A percentile compares a stretch with the other conserved stretches of the same genome.
Conservation (phyloP, 2,113 vertebrate species). For the Camelus dromedarius region DNA sequence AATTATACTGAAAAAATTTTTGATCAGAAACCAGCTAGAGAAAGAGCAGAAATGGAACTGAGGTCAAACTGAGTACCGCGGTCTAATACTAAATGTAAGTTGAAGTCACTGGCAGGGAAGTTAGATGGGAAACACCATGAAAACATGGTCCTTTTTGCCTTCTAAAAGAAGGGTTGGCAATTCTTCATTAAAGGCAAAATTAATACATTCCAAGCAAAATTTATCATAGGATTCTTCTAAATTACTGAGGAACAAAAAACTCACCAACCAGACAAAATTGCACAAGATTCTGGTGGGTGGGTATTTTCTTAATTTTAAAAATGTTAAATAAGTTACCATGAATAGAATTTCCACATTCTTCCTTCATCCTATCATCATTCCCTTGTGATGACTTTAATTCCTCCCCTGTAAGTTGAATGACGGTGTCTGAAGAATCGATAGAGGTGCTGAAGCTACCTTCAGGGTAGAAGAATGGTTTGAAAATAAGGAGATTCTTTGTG, state of each 20-base stretch:
- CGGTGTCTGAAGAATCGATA: not conserved
- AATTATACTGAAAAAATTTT: not conserved
- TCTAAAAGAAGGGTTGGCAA: not conserved
- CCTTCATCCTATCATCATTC: not conserved
- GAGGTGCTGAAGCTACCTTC: not conserved
- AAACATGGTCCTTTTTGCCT: not conserved
- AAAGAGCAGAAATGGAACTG: not conserved
- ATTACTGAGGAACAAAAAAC: not conserved
- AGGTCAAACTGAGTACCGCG: not conserved
- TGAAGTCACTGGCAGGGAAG: not conserved
- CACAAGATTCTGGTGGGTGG: not conserved
- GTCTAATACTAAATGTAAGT: not conserved
- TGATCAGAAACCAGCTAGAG: not conserved
- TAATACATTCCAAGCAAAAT: not conserved
- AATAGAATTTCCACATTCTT: not conserved
- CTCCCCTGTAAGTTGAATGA: not conserved
- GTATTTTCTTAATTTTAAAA: not conserved
- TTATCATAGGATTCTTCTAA: not conserved
- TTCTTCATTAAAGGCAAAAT: slow-evolving; percentile 20
- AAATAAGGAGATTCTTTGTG: not conserved
- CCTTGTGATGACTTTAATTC: not conserved
- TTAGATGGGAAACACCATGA: not conserved
- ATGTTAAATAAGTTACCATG: not conserved
- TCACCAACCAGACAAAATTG: not conserved
- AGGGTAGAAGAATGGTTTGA: not conserved